Evolutionary conservation across 2,888 invertebrate genomes (phyloP).

Genomic region (Synergus japonicus): DNA sequence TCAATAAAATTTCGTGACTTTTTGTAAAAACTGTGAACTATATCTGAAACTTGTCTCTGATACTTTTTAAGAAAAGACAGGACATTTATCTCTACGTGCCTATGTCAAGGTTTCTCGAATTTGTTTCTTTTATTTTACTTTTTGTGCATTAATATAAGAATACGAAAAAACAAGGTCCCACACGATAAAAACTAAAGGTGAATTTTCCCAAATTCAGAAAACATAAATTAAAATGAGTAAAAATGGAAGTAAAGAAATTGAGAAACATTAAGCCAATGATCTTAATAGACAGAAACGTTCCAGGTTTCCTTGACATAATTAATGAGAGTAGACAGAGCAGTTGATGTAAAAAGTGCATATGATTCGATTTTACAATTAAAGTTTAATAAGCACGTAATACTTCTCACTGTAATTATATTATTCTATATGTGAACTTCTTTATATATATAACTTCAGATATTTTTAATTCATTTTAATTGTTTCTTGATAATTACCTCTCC

Average conservation of each 20-base stretch:
- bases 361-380: constrained; percentile 19
- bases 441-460: not conserved
- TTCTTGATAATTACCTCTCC: constrained; percentile 81
- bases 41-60: not conserved
- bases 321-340: not conserved
- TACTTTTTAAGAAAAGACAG: not conserved
- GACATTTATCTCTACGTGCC: constrained; percentile 9
- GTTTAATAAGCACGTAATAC: constrained; percentile 9
- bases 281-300: constrained; percentile 13
- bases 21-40: not conserved
- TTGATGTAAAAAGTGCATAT: not conserved
- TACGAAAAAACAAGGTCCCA: not conserved
- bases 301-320: constrained; percentile 24
- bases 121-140: not conserved
- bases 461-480: not conserved
- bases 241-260: not conserved
- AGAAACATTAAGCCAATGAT: not conserved
- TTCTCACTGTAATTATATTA: not conserved
- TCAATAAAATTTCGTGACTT: not conserved
- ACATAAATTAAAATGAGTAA: not conserved
- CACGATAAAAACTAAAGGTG: not conserved
- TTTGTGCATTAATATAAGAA: not conserved
- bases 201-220: not conserved
- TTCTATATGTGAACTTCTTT: not conserved
- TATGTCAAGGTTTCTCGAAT: not conserved